Conservation (phyloP, 2,888 invertebrate genomes). For the Ectemnius continuus region DNA sequence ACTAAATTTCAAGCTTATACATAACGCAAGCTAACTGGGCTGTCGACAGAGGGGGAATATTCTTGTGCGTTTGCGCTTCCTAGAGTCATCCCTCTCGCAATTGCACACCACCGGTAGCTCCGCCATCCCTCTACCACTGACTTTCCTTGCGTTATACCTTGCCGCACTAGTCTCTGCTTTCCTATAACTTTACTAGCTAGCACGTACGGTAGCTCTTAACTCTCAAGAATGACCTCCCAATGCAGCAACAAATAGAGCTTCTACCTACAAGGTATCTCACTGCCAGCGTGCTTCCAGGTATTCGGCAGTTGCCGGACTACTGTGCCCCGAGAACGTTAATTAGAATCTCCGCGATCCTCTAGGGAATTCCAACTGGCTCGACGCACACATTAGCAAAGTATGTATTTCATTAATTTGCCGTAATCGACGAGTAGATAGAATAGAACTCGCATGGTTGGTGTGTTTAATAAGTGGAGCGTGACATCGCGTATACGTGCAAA, state of each 20-base stretch:
- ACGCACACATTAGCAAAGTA: conserved; percentile 46
- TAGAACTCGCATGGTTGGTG: too few species aligned
- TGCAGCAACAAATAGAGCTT: conserved; percentile 44
- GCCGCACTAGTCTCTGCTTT: conserved; percentile 8
- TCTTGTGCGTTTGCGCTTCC: conserved; percentile 54
- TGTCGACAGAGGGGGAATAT: conserved; percentile 53
- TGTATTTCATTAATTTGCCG: conserved; percentile 62
- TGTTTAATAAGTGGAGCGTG: conserved; percentile 4
- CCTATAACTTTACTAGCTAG: background rate
- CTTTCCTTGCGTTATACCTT: conserved; percentile 9
- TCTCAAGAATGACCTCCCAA: conserved; percentile 46
- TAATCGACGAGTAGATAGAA: too few species aligned
- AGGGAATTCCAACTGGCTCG: conserved; percentile 44
- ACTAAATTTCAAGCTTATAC: conserved; percentile 70
- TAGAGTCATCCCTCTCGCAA: conserved; percentile 10
- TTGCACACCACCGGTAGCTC: conserved; percentile 4
- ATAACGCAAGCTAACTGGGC: conserved; percentile 70
- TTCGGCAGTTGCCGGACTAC: conserved; percentile 32
- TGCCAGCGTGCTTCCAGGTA: conserved; percentile 42
- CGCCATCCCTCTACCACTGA: conserved; percentile 12
- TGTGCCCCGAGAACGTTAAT: conserved; percentile 46
- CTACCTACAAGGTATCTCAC: conserved; percentile 34
- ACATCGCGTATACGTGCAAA: conserved; percentile 21
- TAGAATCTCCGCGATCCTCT: conserved; percentile 47
- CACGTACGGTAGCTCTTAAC: conserved; percentile 27